Evolutionary conservation across 2,113 vertebrate genomes (phyloP).

Genomic region (Otis tarda): DNA sequence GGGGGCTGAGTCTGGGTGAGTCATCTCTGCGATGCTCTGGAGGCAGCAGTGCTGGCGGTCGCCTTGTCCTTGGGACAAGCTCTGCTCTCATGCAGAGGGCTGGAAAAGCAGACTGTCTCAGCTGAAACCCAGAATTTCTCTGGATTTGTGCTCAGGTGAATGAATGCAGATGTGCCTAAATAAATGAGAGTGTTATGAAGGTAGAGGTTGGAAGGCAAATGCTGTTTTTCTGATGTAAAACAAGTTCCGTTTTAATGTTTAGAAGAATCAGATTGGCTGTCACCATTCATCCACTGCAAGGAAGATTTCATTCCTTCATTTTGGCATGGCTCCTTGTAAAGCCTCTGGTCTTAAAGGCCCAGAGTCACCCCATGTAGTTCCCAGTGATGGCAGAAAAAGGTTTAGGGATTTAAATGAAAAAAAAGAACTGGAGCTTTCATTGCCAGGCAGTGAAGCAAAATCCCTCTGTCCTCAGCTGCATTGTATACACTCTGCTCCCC

Average conservation of each 20-base stretch:
- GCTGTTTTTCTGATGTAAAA: background rate
- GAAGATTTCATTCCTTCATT: constrained; percentile 1
- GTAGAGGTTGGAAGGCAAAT: background rate
- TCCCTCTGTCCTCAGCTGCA: background rate
- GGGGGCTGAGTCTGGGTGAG: background rate
- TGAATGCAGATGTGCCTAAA: background rate
- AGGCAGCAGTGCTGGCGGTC: background rate
- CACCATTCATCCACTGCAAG: background rate
- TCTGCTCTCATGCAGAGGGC: background rate
- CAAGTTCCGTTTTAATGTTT: background rate
- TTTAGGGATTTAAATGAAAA: background rate
- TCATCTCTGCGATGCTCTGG: background rate
- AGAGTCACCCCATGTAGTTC: background rate
- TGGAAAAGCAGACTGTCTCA: background rate
- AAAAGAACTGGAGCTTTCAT: background rate
- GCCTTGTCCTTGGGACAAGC: background rate
- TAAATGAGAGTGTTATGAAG: background rate
- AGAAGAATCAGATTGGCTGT: background rate
- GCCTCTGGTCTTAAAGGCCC: background rate
- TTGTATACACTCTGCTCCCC: background rate
- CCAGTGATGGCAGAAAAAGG: background rate
- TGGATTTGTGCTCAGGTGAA: background rate
- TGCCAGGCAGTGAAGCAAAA: background rate
- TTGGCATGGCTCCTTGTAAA: background rate
- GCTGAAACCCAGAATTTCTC: background rate